phyloP scores from a whole-genome alignment of 2,797 vertebrate genomes.

The Bradypus variegatus region DNA sequence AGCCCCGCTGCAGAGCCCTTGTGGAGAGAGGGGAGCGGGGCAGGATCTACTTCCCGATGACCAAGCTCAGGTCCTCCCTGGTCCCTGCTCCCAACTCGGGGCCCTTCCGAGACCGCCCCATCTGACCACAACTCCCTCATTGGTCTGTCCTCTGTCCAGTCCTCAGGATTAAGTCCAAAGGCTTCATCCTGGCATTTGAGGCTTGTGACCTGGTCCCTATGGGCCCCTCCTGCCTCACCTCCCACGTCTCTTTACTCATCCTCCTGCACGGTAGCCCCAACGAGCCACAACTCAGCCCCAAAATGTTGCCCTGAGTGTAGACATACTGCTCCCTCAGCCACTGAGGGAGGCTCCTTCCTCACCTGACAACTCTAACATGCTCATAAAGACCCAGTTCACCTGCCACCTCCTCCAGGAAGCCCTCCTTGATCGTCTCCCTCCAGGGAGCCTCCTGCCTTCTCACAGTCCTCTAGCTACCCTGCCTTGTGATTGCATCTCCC shows the following conservation, averaged over 20 bases:
- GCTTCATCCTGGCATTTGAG: background rate
- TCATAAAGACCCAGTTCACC: background rate
- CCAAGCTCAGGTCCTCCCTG: background rate
- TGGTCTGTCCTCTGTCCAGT: background rate
- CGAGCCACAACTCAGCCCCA: background rate
- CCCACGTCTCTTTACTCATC: background rate
- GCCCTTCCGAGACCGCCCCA: background rate
- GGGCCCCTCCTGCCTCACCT: background rate
- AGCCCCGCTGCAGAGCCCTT: background rate
- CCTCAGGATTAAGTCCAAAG: background rate
- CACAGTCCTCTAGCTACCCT: background rate
- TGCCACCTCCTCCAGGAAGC: background rate
- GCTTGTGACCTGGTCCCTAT: background rate
- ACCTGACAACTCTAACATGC: background rate
- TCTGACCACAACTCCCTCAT: background rate
- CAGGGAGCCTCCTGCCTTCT: background rate
- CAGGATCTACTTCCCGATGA: too few species aligned
- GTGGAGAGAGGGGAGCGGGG: too few species aligned
- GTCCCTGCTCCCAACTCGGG: background rate
- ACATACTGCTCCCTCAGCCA: background rate
- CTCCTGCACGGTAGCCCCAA: background rate
- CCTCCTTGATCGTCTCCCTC: background rate
- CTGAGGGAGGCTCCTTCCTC: background rate
- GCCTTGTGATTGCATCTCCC: background rate
- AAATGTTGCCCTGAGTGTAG: fast-evolving